phyloP scores from a whole-genome alignment of 1,140 invertebrate species.

The Trypoxylus dichotomus region DNA sequence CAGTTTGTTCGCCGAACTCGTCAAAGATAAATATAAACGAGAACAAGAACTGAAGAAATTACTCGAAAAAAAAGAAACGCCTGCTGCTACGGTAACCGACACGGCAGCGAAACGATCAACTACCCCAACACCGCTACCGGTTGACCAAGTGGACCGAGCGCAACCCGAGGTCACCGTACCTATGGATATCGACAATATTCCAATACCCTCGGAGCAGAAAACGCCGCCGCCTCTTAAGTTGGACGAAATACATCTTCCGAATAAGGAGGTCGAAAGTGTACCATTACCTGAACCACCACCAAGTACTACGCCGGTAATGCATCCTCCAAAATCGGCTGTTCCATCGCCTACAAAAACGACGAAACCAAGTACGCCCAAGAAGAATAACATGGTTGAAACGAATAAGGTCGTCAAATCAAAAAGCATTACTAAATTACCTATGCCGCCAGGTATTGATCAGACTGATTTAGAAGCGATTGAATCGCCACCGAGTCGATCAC shows the following conservation, averaged over 20 bases:
- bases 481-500: slow-evolving; percentile 66
- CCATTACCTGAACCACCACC: neutral
- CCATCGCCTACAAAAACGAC: neutral
- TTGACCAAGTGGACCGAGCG: slow-evolving; percentile 39
- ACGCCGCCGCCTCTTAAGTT: slow-evolving; percentile 35
- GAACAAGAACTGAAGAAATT: slow-evolving; percentile 71
- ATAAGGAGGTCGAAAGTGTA: neutral
- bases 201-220: slow-evolving; percentile 42
- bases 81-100: slow-evolving; percentile 32
- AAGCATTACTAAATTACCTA: slow-evolving; percentile 72
- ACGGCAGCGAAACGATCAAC: slow-evolving; percentile 18
- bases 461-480: slow-evolving; percentile 75
- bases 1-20: slow-evolving; percentile 83
- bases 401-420: slow-evolving; percentile 56
- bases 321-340: neutral
- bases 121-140: neutral
- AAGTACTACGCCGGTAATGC: neutral
- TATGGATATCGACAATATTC: slow-evolving; percentile 52
- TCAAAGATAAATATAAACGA: slow-evolving; percentile 80
- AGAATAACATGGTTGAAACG: neutral
- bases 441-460: slow-evolving; percentile 82
- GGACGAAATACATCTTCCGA: slow-evolving; percentile 38
- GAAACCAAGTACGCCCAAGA: neutral
- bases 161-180: slow-evolving; percentile 33
- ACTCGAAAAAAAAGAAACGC: slow-evolving; percentile 57